Percentiles rank a stretch among this genome's conserved stretches.
Evolutionary conservation across 1,140 invertebrate species (phyloP).

Genomic region (Drosophila pandora): DNA sequence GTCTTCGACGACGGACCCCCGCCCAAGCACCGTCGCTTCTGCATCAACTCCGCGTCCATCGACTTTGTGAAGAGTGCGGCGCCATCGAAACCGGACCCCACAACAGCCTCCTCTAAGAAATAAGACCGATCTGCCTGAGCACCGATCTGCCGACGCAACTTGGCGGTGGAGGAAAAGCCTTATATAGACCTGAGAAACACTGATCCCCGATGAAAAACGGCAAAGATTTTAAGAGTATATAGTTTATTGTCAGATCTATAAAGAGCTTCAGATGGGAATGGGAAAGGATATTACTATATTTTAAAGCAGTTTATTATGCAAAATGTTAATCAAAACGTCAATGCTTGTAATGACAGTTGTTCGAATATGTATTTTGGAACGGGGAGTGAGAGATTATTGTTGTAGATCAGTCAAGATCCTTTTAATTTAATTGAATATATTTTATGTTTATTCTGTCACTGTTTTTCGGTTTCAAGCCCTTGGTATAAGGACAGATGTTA

Average conservation of each 20-base stretch:
- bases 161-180: neutral
- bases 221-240: neutral
- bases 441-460: constrained; percentile 6
- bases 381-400: constrained; percentile 37
- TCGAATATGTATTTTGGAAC: constrained; percentile 33
- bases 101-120: constrained; percentile 85
- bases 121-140: constrained; percentile 47
- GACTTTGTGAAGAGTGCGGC: constrained; percentile 87
- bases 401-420: constrained; percentile 18
- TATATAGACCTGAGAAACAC: constrained; percentile 19
- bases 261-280: constrained; percentile 1
- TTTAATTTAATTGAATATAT: neutral
- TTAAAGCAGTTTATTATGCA: constrained; percentile 67
- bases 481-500: neutral
- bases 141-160: neutral
- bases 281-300: constrained; percentile 42
- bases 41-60: constrained; percentile 96
- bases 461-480: constrained; percentile 32
- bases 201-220: neutral
- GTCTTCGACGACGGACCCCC: constrained; percentile 98
- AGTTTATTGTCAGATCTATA: constrained; percentile 8
- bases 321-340: constrained; percentile 31
- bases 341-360: constrained; percentile 27
- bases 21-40: constrained; percentile 96
- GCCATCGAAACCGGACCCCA: constrained; percentile 40